These are phyloP conservation scores for Brachypalpus laphriformis DNA, from an alignment of 2,888 invertebrate species.

Conservation along the genomic window DNA sequence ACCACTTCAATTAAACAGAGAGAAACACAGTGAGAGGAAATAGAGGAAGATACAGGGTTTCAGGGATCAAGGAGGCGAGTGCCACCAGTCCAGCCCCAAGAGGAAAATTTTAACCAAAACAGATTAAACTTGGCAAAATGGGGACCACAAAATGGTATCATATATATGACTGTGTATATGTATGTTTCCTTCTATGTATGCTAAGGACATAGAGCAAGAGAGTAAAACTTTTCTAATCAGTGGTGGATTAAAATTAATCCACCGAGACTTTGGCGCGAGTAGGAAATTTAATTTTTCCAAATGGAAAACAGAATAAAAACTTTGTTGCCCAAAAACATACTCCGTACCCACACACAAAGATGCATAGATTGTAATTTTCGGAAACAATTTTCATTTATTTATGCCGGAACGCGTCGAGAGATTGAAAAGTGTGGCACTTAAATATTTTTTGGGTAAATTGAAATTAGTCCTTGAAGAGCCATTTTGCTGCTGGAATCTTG, in stretches of 20 bases:
- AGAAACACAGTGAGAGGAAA: neutral
- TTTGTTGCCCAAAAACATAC: neutral
- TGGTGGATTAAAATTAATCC: conserved; percentile 74
- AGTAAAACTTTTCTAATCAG: conserved; percentile 74
- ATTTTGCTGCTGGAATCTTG: neutral
- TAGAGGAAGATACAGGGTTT: neutral
- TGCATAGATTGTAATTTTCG: conserved; percentile 10
- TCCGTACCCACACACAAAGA: neutral
- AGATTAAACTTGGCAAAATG: conserved; percentile 69
- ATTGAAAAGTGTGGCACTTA: neutral
- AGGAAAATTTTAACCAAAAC: conserved; percentile 64
- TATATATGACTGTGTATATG: conserved; percentile 25
- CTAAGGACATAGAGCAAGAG: conserved; percentile 55
- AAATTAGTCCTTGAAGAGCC: conserved; percentile 37
- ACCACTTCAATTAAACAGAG: conserved; percentile 42
- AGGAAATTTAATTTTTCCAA: conserved; percentile 47
- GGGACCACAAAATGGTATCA: conserved; percentile 66
- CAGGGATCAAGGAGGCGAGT: conserved; percentile 24
- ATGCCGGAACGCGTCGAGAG: neutral
- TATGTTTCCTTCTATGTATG: neutral
- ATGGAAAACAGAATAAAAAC: conserved; percentile 41
- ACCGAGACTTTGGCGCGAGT: conserved; percentile 55
- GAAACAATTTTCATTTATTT: conserved; percentile 19
- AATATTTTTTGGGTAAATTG: conserved; percentile 20
- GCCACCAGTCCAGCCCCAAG: conserved; percentile 42